Evolutionary conservation across 2,888 invertebrate species (phyloP).

Genomic region (Cheilosia grossa): DNA sequence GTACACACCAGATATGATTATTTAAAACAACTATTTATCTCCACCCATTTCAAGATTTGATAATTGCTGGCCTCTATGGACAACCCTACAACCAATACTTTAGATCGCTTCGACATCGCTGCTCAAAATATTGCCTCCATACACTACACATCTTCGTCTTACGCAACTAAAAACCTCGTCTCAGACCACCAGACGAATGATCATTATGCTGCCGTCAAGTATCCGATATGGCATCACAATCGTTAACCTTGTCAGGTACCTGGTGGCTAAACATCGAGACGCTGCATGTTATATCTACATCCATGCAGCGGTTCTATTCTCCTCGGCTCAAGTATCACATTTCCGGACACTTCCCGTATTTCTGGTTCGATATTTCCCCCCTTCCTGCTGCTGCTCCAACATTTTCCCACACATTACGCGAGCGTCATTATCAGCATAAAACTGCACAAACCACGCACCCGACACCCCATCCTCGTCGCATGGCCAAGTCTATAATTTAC

Average conservation of each 20-base stretch:
- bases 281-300: not conserved
- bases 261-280: constrained; percentile 6
- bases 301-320: constrained; percentile 16
- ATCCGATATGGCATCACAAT: constrained; percentile 18
- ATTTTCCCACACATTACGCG: constrained; percentile 45
- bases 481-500: constrained; percentile 63
- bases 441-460: constrained; percentile 3
- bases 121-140: not conserved
- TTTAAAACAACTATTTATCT: no score
- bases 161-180: not conserved
- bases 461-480: constrained; percentile 19
- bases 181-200: not conserved
- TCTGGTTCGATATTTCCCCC: constrained; percentile 44
- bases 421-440: constrained; percentile 49
- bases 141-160: not conserved
- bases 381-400: not conserved
- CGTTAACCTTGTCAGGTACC: constrained; percentile 2
- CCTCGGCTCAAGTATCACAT: constrained; percentile 50
- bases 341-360: constrained; percentile 72
- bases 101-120: no score
- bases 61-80: no score
- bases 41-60: no score
- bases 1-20: no score
- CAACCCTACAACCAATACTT: no score
- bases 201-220: not conserved